A percentile compares a stretch with the other conserved stretches of the same genome.
Conservation (phyloP, 2,888 invertebrate genomes). For the Cheiracanthium punctorium region DNA sequence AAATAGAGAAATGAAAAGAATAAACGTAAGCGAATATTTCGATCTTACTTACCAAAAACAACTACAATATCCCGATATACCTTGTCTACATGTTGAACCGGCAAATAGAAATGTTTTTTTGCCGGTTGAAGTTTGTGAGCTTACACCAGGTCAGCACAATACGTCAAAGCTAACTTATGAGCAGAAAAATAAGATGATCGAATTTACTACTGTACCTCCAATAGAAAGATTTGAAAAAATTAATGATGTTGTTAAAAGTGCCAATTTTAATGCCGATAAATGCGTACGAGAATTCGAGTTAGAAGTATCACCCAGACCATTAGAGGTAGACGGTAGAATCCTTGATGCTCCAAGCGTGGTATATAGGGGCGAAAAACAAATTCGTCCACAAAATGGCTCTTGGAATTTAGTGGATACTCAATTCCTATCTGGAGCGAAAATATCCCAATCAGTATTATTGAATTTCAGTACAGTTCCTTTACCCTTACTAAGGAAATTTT, state of each 20-base stretch:
- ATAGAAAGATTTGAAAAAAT: slow-evolving; percentile 57
- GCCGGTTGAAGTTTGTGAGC: slow-evolving; percentile 69
- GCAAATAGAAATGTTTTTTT: slow-evolving; percentile 45
- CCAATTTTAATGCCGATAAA: slow-evolving; percentile 11
- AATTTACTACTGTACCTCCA: slow-evolving; percentile 55
- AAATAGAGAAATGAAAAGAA: neutral
- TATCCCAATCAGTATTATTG: slow-evolving; percentile 41
- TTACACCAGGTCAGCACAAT: slow-evolving; percentile 63
- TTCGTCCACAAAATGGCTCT: slow-evolving; percentile 61
- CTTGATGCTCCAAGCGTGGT: slow-evolving; percentile 60
- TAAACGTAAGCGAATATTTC: slow-evolving; percentile 63
- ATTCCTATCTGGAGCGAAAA: slow-evolving; percentile 52
- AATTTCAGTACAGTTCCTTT: neutral
- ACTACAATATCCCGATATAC: slow-evolving; percentile 55
- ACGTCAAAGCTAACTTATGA: slow-evolving; percentile 52
- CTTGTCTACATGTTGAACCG: slow-evolving; percentile 69
- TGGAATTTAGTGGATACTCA: slow-evolving; percentile 67
- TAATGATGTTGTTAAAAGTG: neutral
- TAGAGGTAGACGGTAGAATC: slow-evolving; percentile 63
- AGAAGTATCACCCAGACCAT: slow-evolving; percentile 46
- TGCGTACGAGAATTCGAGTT: slow-evolving; percentile 66
- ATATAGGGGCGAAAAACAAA: slow-evolving; percentile 37
- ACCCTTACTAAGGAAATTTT: slow-evolving; percentile 39
- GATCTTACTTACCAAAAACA: neutral
- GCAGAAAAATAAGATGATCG: slow-evolving; percentile 68